Conservation (phyloP, 2,113 vertebrate species). For the Leptocoma aspasia region DNA sequence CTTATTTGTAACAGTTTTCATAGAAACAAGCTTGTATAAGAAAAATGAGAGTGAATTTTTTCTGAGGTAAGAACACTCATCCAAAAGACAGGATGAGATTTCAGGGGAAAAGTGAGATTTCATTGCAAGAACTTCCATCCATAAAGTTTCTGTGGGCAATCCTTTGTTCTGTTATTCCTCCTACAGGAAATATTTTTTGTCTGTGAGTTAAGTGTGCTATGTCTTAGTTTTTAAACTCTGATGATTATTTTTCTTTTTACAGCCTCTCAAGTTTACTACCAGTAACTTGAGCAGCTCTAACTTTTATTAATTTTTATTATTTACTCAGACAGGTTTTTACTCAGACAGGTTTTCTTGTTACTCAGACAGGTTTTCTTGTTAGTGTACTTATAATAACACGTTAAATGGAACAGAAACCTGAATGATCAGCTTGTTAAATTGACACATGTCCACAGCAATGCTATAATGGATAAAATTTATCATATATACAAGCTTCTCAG, state of each 20-base stretch:
- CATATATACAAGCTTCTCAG: neutral
- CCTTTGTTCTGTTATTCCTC: neutral
- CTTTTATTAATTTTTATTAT: neutral
- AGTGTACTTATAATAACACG: neutral
- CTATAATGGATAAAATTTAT: neutral
- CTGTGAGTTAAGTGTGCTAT: rapidly evolving
- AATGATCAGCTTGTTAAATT: neutral
- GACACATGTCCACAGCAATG: neutral
- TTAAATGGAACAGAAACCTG: neutral
- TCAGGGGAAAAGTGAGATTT: neutral
- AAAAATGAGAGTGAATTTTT: neutral
- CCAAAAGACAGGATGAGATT: neutral
- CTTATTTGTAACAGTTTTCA: neutral
- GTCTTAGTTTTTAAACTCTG: neutral
- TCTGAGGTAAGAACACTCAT: neutral
- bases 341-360: neutral
- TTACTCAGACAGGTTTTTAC: too few relatives aligned
- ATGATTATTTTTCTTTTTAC: neutral
- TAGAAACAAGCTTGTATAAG: neutral
- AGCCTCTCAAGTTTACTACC: neutral
- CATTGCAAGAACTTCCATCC: neutral
- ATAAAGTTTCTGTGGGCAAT: neutral
- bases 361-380: neutral
- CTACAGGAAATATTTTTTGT: neutral
- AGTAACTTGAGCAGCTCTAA: neutral